Conservation (phyloP, 2,888 invertebrate species). For the Iphiclides podalirius region DNA sequence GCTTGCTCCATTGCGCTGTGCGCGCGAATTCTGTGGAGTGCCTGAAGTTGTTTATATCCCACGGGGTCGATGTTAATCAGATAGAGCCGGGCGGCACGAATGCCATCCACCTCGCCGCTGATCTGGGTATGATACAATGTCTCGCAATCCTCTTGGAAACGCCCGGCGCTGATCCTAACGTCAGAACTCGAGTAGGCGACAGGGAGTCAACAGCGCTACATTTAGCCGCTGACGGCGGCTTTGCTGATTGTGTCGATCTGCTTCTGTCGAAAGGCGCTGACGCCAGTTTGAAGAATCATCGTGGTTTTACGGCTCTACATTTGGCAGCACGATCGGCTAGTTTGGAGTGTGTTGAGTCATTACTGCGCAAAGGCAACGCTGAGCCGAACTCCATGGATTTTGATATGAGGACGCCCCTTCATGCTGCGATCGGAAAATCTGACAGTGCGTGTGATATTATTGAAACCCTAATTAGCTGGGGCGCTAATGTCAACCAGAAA, state of each 20-base stretch:
- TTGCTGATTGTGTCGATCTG: constrained; percentile 88
- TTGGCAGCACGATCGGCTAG: constrained; percentile 90
- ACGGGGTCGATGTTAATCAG: constrained; percentile 87
- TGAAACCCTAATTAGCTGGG: constrained; percentile 88
- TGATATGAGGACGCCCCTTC: constrained; percentile 89
- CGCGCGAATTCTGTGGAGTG: constrained; percentile 91
- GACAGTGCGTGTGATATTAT: constrained; percentile 89
- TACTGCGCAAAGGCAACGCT: constrained; percentile 86
- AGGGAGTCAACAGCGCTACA: constrained; percentile 90
- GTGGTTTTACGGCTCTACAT: constrained; percentile 92
- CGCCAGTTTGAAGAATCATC: constrained; percentile 85
- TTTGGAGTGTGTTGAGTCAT: constrained; percentile 88
- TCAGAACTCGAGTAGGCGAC: constrained; percentile 83
- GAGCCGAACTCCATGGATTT: constrained; percentile 90
- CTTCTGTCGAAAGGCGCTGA: constrained; percentile 87
- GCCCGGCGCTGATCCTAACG: constrained; percentile 85
- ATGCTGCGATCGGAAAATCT: constrained; percentile 92
- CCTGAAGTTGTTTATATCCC: constrained; percentile 85
- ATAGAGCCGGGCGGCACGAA: constrained; percentile 88
- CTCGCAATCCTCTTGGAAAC: constrained; percentile 87
- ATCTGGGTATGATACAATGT: constrained; percentile 88
- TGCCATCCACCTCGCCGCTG: constrained; percentile 89
- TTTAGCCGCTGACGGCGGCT: constrained; percentile 93
- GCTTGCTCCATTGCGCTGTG: constrained; percentile 91
- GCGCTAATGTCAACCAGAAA: constrained; percentile 90